Base-by-base conservation (phyloP, 2,888 invertebrate species). In the Nomada lathburiana region DNA sequence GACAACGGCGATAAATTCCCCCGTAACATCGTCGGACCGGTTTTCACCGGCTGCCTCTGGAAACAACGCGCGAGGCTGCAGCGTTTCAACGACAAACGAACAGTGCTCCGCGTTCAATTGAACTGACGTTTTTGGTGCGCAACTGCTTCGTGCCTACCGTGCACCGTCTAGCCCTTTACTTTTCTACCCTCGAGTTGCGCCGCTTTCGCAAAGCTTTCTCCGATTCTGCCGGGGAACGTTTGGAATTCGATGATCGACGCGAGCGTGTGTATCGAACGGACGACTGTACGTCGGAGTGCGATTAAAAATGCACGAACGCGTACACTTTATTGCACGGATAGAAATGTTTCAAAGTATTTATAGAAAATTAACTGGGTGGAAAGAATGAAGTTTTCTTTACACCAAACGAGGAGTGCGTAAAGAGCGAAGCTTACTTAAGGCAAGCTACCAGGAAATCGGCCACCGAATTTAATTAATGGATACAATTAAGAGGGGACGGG, bases 21-120 rank as follows among this genome's bases (percentile, higher is more conserved):
- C 50, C 60, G 69, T 77, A 78, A 82, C 82, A 80, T 76, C 69
- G 59, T 63, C 71, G 68, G 71, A 86, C 82, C 85, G 87, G 84
- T 86, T 86, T 76, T 73, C 62, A 76, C 69, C 47, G 70, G 76
- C 65, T 62, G 63, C 73, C 79, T 60, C 82, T 67, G 65, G 65
- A 75, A 82, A 84, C 86, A 68, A 53, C 76, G 74, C 20, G 69
- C 62, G 44, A 60, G 42, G 36, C 57, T 74, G 65, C 20, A 13
- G 20, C 29, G 69, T 55, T 44, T 63, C 59, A 23, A 50, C 53
- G 29, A 26, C 20, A n/a, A 16, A 36, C n/a, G 75, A 80, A 86
- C 79, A 76, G 26, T 71, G 20, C 5, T 29, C 57, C 23, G 55
- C 50, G 69, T 47, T 26, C 81, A 81, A 69, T 72, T 53, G 26